phyloP scores from a whole-genome alignment of 2,113 vertebrate species.

The Engystomops pustulosus region DNA sequence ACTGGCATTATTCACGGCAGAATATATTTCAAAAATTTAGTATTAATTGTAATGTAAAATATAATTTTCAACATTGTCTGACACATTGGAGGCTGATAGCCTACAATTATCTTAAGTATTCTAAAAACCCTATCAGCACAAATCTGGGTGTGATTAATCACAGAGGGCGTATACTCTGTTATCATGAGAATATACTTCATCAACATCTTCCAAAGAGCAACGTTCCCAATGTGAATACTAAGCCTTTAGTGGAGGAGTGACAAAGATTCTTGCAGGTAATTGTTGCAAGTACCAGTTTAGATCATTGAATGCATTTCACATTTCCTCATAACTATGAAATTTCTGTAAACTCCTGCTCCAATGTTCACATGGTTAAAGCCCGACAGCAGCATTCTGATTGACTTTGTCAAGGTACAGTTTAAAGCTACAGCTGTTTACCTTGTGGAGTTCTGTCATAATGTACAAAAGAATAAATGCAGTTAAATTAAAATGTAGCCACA shows the following conservation, averaged over 20 bases:
- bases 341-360: background rate
- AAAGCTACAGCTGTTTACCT: background rate
- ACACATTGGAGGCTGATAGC: slow-evolving; percentile 20
- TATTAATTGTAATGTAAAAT: slow-evolving; percentile 48
- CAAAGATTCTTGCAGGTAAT: background rate
- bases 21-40: slow-evolving; percentile 16
- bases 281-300: background rate
- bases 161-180: slow-evolving; percentile 12
- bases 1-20: background rate
- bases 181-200: slow-evolving; percentile 51
- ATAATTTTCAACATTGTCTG: slow-evolving; percentile 15
- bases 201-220: background rate
- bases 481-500: background rate
- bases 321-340: slow-evolving; percentile 21
- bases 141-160: slow-evolving; percentile 51
- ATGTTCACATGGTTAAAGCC: background rate
- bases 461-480: background rate
- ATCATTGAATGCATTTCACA: background rate
- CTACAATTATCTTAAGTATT: slow-evolving; percentile 55
- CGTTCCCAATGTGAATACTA: background rate
- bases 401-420: slow-evolving; percentile 4
- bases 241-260: slow-evolving; percentile 16
- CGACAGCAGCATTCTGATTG: slow-evolving; percentile 5
- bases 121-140: slow-evolving; percentile 37
- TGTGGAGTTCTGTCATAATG: background rate